A percentile compares a stretch with the other conserved stretches of the same genome.
phyloP scores from a whole-genome alignment of 2,797 vertebrate species.

The Danionella dracula region DNA sequence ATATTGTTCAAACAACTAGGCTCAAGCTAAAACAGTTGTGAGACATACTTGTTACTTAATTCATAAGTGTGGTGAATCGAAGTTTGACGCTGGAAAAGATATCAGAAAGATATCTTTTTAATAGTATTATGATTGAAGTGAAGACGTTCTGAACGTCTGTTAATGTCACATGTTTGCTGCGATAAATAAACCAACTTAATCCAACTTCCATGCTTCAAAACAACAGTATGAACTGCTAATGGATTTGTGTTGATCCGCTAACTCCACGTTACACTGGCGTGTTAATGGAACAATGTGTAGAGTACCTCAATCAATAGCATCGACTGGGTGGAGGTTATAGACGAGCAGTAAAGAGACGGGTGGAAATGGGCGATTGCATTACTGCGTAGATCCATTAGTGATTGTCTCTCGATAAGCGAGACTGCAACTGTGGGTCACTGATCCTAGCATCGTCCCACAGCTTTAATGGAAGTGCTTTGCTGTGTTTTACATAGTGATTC shows the following conservation, averaged over 20 bases:
- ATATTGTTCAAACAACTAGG: no score
- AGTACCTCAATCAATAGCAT: constrained; percentile 38
- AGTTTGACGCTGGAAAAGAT: no score
- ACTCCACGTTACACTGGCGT: constrained; percentile 20
- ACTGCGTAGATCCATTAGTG: constrained; percentile 48
- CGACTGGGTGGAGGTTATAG: constrained; percentile 43
- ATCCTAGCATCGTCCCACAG: constrained; percentile 11
- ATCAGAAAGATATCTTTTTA: no score
- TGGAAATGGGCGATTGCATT: constrained; percentile 51
- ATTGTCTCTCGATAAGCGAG: constrained; percentile 29
- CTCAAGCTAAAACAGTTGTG: no score
- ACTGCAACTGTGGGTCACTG: constrained; percentile 13
- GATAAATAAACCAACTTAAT: no score
- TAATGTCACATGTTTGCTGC: no score
- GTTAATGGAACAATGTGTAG: constrained; percentile 27
- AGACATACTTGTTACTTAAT: no score
- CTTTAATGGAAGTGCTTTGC: constrained; percentile 16
- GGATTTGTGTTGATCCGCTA: constrained; percentile 21
- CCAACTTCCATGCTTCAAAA: no score
- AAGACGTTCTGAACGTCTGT: no score
- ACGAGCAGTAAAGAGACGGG: constrained; percentile 47
- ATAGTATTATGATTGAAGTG: no score
- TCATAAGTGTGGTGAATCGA: no score
- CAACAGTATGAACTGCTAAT: constrained; percentile 17
- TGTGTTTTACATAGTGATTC: background rate